These are phyloP conservation scores for Bos indicus DNA, from an alignment of 2,113 vertebrate species.

Conservation along the genomic window DNA sequence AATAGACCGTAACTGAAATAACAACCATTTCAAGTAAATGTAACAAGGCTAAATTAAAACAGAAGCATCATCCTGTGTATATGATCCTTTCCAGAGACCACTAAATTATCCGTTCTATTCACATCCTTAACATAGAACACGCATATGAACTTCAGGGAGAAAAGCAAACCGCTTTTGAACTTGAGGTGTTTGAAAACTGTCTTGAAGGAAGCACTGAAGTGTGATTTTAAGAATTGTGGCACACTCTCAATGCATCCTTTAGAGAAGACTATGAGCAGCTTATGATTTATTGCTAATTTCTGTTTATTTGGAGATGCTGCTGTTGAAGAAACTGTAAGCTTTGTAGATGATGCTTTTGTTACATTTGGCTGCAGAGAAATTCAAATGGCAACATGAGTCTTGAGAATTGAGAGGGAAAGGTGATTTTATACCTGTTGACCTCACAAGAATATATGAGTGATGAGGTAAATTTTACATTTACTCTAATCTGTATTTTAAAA, in stretches of 20 bases:
- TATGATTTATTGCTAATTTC: neutral
- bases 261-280: neutral
- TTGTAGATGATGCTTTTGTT: neutral
- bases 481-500: conserved; percentile 9
- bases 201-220: neutral
- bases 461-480: neutral
- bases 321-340: neutral
- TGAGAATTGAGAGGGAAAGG: neutral
- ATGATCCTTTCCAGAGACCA: neutral
- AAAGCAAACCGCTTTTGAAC: neutral
- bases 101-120: neutral
- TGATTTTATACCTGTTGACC: neutral
- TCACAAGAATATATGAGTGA: neutral
- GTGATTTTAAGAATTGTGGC: neutral
- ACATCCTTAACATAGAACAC: neutral
- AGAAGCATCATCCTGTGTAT: neutral
- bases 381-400: neutral
- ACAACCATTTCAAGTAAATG: neutral
- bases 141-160: neutral
- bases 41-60: neutral
- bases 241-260: neutral
- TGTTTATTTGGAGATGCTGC: neutral
- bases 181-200: neutral
- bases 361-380: neutral
- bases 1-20: neutral